Evolutionary conservation across 2,797 vertebrate species (phyloP).

Genomic region (Anabacerthia variegaticeps): DNA sequence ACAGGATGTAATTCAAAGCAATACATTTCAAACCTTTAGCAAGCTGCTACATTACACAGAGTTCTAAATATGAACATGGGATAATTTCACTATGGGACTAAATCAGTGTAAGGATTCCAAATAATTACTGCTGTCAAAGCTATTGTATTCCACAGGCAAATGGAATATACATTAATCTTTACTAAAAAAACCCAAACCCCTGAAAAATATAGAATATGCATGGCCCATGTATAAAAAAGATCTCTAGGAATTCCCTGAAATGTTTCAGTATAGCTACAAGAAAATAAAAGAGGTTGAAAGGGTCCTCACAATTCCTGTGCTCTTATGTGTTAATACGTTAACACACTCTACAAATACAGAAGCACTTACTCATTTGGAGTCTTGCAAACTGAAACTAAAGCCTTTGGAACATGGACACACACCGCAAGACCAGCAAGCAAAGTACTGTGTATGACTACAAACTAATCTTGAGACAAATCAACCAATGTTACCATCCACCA

Average conservation of each 20-base stretch:
- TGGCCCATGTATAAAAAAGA: not conserved
- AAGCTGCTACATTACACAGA: not conserved
- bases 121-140: not conserved
- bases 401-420: not conserved
- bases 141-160: not conserved
- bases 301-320: not conserved
- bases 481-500: not conserved
- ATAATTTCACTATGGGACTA: not conserved
- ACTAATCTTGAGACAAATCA: not conserved
- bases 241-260: not conserved
- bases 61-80: not conserved
- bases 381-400: not conserved
- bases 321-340: not conserved
- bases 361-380: not conserved
- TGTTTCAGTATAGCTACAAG: not conserved
- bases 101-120: not conserved
- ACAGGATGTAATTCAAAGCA: not conserved
- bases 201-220: not conserved
- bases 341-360: not conserved
- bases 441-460: not conserved
- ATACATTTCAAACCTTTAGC: not conserved
- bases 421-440: not conserved
- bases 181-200: fast-evolving
- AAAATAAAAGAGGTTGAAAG: not conserved
- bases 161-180: not conserved